phyloP scores from a whole-genome alignment of 2,797 vertebrate genomes.

The Xiphophorus birchmanni region DNA sequence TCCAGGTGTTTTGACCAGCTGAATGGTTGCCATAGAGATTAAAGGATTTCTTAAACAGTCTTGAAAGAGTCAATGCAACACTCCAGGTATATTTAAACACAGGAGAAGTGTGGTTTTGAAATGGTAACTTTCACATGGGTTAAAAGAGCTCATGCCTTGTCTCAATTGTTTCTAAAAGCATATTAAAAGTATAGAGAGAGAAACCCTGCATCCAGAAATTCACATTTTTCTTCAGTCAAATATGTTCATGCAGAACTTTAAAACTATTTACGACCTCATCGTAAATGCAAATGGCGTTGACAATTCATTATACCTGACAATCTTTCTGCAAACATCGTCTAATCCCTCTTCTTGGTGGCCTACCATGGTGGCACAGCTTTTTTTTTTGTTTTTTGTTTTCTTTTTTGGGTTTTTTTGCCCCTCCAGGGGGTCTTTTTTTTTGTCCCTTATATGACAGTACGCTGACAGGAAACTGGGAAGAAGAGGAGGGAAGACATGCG shows the following conservation, averaged over 20 bases:
- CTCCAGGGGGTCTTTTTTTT: too few relatives aligned
- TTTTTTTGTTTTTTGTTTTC: too few relatives aligned
- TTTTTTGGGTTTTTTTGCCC: too few relatives aligned
- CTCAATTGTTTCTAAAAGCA: not conserved
- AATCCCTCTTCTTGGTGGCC: not conserved
- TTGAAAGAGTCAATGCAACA: too few relatives aligned
- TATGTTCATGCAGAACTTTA: not conserved
- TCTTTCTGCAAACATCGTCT: constrained; percentile 6
- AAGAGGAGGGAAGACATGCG: too few relatives aligned
- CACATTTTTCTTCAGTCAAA: not conserved
- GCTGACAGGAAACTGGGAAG: too few relatives aligned
- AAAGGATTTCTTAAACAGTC: too few relatives aligned
- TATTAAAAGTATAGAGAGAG: not conserved
- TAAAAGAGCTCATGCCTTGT: not conserved
- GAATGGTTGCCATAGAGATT: too few relatives aligned
- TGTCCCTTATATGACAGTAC: too few relatives aligned
- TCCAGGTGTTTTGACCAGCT: too few relatives aligned
- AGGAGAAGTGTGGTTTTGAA: not conserved
- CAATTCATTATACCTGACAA: not conserved
- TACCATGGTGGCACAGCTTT: not conserved
- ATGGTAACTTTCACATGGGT: not conserved
- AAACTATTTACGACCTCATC: not conserved
- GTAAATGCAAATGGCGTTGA: not conserved
- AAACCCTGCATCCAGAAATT: not conserved
- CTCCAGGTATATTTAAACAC: not conserved